phyloP scores from a whole-genome alignment of 2,888 invertebrate species.

The Sinhomidia bicolor region DNA sequence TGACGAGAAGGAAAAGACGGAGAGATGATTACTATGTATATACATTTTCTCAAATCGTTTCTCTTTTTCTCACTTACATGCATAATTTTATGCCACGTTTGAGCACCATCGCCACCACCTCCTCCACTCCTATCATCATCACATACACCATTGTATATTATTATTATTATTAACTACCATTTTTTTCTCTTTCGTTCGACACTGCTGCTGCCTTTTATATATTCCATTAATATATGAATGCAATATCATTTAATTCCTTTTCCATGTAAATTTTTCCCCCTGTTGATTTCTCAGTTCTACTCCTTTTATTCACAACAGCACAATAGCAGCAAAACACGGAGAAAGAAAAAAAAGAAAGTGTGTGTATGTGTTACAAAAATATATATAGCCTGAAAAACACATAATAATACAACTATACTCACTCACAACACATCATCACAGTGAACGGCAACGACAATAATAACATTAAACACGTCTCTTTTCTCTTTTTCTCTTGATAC shows the following conservation, averaged over 20 bases:
- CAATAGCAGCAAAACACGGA: not conserved
- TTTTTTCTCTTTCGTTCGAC: not conserved
- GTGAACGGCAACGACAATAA: slow-evolving; percentile 25
- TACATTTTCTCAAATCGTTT: not conserved
- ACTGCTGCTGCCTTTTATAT: not conserved
- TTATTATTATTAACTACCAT: not conserved
- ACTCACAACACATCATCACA: not conserved
- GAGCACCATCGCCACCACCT: not conserved
- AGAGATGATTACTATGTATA: too few relatives aligned
- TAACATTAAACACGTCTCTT: slow-evolving; percentile 36
- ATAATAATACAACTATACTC: too few relatives aligned
- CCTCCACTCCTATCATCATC: too few relatives aligned
- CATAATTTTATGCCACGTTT: not conserved
- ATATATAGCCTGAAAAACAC: not conserved
- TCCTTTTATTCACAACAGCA: slow-evolving; percentile 21
- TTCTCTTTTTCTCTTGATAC: not conserved
- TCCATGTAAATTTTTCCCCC: slow-evolving; percentile 61
- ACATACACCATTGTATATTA: not conserved
- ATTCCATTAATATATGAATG: slow-evolving; percentile 14
- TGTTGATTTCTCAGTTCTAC: slow-evolving; percentile 61
- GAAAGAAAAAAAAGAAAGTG: not conserved
- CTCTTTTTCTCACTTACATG: not conserved
- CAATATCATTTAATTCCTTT: slow-evolving; percentile 55
- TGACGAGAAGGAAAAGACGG: not conserved
- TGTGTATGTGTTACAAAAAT: not conserved